A percentile compares a stretch with the other conserved stretches of the same genome.
Conservation (phyloP, 1,140 invertebrate genomes). For the Brachionus manjavacas region DNA sequence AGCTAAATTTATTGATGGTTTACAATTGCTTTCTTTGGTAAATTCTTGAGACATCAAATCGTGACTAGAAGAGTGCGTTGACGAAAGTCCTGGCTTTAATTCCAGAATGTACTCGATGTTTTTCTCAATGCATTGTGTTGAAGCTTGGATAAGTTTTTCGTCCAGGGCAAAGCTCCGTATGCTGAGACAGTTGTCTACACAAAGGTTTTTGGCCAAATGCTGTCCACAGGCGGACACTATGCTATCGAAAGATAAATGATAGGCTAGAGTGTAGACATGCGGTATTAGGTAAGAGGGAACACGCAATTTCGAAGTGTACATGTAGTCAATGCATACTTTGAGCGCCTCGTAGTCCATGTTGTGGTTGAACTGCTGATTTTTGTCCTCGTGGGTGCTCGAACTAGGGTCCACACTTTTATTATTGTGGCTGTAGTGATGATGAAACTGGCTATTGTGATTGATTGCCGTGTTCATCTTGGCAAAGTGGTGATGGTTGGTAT, state of each 20-base stretch:
- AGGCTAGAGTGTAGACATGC: slow-evolving; percentile 7
- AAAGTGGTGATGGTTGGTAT: slow-evolving; percentile 31
- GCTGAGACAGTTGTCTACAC: slow-evolving; percentile 31
- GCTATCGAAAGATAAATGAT: slow-evolving; percentile 23
- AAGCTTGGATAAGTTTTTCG: slow-evolving; percentile 13
- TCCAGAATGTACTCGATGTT: slow-evolving; percentile 40
- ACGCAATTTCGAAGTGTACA: slow-evolving; percentile 19
- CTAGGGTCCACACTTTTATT: slow-evolving; percentile 1
- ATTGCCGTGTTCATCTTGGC: slow-evolving; percentile 6
- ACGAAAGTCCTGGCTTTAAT: not conserved
- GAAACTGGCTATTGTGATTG: slow-evolving; percentile 29
- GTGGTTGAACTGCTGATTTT: not conserved
- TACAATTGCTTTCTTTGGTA: not conserved
- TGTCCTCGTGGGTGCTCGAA: not conserved
- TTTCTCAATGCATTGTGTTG: slow-evolving; percentile 26
- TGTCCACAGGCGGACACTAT: slow-evolving; percentile 12
- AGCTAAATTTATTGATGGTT: slow-evolving; percentile 26
- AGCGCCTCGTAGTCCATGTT: slow-evolving; percentile 38
- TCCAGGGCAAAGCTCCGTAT: slow-evolving; percentile 22
- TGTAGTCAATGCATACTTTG: slow-evolving; percentile 30
- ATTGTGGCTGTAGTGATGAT: not conserved
- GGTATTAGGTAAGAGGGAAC: slow-evolving; percentile 18
- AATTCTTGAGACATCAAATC: not conserved
- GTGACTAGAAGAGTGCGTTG: not conserved
- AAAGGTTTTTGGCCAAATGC: not conserved